A percentile compares a stretch with the other conserved stretches of the same genome.
These are phyloP conservation scores for Piprites chloris DNA, from an alignment of 2,113 vertebrate genomes.

Conservation along the genomic window DNA sequence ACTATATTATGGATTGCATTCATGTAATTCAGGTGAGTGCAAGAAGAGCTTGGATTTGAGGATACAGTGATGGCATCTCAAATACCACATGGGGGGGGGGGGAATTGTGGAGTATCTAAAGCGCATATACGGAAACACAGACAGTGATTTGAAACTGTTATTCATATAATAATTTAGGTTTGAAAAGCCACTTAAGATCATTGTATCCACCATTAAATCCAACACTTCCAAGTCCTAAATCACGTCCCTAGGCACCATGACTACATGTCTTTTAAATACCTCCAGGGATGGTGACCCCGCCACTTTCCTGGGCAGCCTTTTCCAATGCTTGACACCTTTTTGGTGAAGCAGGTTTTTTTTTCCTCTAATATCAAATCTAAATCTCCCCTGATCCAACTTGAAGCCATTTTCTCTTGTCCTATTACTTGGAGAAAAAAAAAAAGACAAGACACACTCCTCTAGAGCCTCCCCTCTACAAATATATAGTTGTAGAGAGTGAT, in stretches of 20 bases:
- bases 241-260: background rate
- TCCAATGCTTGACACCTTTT: background rate
- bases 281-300: background rate
- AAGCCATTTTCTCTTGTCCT: background rate
- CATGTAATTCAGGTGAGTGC: background rate
- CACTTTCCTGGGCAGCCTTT: background rate
- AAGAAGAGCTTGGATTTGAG: background rate
- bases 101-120: background rate
- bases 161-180: background rate
- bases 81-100: background rate
- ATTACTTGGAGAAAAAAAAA: background rate
- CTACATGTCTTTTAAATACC: background rate
- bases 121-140: background rate
- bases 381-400: background rate
- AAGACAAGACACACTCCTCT: rapidly evolving
- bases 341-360: background rate
- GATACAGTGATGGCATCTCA: background rate
- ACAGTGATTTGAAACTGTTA: background rate
- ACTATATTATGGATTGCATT: background rate
- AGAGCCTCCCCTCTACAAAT: background rate
- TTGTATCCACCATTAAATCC: background rate
- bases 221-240: background rate
- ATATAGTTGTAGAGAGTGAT: background rate
- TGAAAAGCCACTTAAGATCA: background rate
- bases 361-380: background rate